phyloP scores from a whole-genome alignment of 2,888 invertebrate species.

The Julus scandinavius region DNA sequence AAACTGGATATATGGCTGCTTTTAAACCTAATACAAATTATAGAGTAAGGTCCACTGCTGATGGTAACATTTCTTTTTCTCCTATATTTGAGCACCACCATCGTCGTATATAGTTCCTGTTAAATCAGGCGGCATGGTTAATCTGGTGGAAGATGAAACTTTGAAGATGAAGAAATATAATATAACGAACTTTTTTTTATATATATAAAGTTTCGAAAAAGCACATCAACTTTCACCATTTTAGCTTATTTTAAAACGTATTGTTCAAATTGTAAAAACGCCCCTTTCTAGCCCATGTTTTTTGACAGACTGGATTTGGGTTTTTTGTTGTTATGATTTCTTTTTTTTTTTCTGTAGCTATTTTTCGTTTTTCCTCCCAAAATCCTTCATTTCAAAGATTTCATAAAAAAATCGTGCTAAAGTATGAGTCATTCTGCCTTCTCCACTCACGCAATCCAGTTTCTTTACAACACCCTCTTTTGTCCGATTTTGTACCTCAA shows the following conservation, averaged over 20 bases:
- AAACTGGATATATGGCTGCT: background rate
- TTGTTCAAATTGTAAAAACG: background rate
- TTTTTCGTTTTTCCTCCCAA: background rate
- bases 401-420: background rate
- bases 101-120: background rate
- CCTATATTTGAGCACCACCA: background rate
- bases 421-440: conserved; percentile 1
- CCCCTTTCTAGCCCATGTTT: background rate
- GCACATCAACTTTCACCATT: background rate
- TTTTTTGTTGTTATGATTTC: background rate
- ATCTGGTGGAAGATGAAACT: background rate
- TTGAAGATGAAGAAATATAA: too few species aligned
- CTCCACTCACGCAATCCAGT: background rate
- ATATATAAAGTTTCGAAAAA: background rate
- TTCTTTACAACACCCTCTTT: background rate
- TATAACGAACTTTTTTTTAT: background rate
- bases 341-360: background rate
- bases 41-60: background rate
- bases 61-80: background rate
- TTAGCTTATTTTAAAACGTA: background rate
- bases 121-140: background rate
- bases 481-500: conserved; percentile 11
- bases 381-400: conserved; percentile 14
- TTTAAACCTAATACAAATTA: conserved; percentile 16
- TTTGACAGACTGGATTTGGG: background rate